Conservation (phyloP, 2,888 invertebrate genomes). For the Caenorhabditis uteleia region DNA sequence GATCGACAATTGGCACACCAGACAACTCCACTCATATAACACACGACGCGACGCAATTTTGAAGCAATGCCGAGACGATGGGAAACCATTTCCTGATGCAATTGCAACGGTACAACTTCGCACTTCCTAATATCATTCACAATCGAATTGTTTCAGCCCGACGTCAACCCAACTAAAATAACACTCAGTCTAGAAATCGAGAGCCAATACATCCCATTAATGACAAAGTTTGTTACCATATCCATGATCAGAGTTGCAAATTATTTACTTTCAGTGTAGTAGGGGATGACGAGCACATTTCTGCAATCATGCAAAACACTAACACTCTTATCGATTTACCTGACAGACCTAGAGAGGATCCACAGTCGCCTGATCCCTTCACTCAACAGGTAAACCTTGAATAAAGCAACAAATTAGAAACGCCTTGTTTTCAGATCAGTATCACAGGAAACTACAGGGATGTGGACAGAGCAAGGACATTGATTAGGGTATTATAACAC, state of each 20-base stretch:
- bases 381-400: slow-evolving; percentile 13
- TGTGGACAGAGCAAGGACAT: slow-evolving; percentile 21
- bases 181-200: slow-evolving; percentile 33
- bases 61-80: slow-evolving; percentile 1
- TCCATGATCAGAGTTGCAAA: neutral
- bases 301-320: slow-evolving; percentile 31
- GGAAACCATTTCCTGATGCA: slow-evolving; percentile 12
- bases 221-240: slow-evolving; percentile 14
- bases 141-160: slow-evolving; percentile 12
- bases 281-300: slow-evolving; percentile 21
- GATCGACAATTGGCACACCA: slow-evolving; percentile 16
- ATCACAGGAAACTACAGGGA: slow-evolving; percentile 32
- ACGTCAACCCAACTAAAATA: slow-evolving; percentile 39
- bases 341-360: slow-evolving; percentile 5
- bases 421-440: neutral
- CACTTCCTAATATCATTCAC: neutral
- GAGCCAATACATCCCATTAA: slow-evolving; percentile 23
- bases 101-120: slow-evolving; percentile 16
- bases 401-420: neutral
- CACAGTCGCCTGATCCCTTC: too few species aligned
- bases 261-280: slow-evolving; percentile 8
- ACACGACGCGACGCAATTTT: slow-evolving; percentile 20
- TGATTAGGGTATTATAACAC: slow-evolving; percentile 13
- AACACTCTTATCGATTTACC: slow-evolving; percentile 39
- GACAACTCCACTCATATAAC: slow-evolving; percentile 13